phyloP scores from a whole-genome alignment of 2,113 vertebrate genomes.

The Galeopterus variegatus region DNA sequence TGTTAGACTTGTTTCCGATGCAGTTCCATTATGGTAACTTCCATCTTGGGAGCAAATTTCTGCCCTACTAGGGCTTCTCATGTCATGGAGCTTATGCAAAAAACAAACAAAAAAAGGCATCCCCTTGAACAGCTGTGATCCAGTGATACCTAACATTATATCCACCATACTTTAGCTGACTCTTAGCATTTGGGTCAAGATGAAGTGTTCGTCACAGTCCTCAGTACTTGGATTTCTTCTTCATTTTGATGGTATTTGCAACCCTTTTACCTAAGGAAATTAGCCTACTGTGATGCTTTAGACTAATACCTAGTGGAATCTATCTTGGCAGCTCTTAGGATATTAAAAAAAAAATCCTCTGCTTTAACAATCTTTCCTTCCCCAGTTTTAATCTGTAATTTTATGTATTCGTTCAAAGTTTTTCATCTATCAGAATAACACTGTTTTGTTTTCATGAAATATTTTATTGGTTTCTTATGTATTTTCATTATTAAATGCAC shows the following conservation, averaged over 20 bases:
- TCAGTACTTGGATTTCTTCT: not conserved
- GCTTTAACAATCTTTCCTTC: conserved; percentile 20
- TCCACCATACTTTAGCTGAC: not conserved
- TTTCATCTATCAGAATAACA: conserved; percentile 51
- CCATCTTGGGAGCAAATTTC: not conserved
- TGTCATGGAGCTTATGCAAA: not conserved
- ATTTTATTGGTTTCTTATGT: conserved; percentile 74
- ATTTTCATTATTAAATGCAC: conserved; percentile 71
- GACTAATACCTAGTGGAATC: not conserved
- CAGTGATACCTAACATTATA: not conserved
- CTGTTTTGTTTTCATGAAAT: conserved; percentile 72
- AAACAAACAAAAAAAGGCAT: not conserved
- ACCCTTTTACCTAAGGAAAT: conserved; percentile 39
- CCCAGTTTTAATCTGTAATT: conserved; percentile 48
- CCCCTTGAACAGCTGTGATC: not conserved
- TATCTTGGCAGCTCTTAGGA: conserved; percentile 42
- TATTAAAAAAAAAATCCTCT: conserved; percentile 2
- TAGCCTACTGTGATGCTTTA: conserved; percentile 40
- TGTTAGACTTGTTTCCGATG: not conserved
- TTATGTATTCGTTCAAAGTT: conserved; percentile 42
- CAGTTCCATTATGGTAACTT: not conserved
- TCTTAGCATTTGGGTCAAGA: not conserved
- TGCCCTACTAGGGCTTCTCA: not conserved
- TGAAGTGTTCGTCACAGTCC: not conserved
- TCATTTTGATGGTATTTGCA: not conserved